Conservation (phyloP, 2,797 vertebrate species). For the Tadarida brasiliensis region DNA sequence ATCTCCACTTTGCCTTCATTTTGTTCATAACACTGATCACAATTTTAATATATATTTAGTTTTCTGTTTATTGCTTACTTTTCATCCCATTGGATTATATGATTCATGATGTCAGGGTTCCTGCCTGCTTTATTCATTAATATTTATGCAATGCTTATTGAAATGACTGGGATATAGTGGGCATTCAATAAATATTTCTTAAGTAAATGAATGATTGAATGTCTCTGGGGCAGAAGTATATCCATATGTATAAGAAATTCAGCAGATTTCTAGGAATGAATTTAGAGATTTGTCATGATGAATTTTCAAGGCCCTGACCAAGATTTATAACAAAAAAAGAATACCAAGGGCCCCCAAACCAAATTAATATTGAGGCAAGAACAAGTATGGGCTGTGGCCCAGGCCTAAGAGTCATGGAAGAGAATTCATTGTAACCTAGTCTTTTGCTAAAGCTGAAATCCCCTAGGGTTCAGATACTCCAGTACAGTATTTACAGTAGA, state of each 20-base stretch:
- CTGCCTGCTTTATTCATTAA: conserved; percentile 35
- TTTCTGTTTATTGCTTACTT: conserved; percentile 25
- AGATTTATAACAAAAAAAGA: conserved; percentile 5
- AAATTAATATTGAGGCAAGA: conserved; percentile 22
- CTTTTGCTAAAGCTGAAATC: conserved; percentile 57
- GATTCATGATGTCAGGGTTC: neutral
- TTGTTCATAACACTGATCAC: neutral
- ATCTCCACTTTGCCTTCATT: conserved; percentile 42
- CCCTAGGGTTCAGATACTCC: neutral
- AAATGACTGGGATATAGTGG: neutral
- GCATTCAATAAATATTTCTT: conserved; percentile 37
- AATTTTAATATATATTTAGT: conserved; percentile 3
- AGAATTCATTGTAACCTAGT: neutral
- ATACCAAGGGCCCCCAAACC: neutral
- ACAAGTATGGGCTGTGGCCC: neutral
- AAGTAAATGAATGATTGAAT: conserved; percentile 36
- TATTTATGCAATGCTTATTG: neutral
- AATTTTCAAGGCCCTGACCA: conserved; percentile 3
- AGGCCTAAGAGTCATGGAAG: neutral
- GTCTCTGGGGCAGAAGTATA: neutral
- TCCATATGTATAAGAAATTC: conserved; percentile 21
- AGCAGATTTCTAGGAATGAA: conserved; percentile 33
- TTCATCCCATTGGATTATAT: conserved; percentile 30
- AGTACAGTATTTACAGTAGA: neutral
- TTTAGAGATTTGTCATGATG: neutral